A percentile compares a stretch with the other conserved stretches of the same genome.
These are phyloP conservation scores for Gambusia holbrooki DNA, from an alignment of 2,113 vertebrate species.

Conservation along the genomic window DNA sequence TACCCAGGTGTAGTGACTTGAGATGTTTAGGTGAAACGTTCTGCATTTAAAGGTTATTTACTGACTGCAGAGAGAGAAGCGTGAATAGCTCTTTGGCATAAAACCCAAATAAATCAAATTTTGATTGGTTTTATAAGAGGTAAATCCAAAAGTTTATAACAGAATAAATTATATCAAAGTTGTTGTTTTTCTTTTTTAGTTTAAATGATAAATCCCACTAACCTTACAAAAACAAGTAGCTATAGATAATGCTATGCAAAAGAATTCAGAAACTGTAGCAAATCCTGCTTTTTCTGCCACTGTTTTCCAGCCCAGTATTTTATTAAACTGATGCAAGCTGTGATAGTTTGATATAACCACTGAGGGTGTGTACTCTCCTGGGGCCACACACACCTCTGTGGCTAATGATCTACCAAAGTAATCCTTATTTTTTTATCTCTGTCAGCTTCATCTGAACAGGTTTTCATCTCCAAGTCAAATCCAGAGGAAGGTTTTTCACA, in stretches of 20 bases:
- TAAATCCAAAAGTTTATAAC: neutral
- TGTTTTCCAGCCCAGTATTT: neutral
- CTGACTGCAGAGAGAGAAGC: constrained; percentile 17
- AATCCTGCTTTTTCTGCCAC: neutral
- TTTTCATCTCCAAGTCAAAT: neutral
- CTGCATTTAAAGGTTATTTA: neutral
- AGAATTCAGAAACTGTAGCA: neutral
- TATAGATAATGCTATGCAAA: neutral
- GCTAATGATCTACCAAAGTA: neutral
- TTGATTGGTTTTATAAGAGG: constrained; percentile 15
- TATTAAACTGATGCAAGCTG: constrained; percentile 9
- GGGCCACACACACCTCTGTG: neutral
- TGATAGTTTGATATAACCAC: constrained; percentile 4
- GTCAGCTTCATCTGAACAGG: neutral
- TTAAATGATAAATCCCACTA: too few relatives aligned
- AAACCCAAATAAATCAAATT: neutral
- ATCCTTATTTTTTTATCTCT: neutral
- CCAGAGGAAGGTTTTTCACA: neutral
- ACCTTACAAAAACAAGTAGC: too few relatives aligned
- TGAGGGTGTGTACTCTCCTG: neutral
- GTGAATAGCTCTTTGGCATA: neutral
- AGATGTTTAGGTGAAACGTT: constrained; percentile 9
- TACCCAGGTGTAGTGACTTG: neutral
- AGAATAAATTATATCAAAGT: too few relatives aligned
- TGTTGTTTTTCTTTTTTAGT: too few relatives aligned